Evolutionary conservation across 2,888 invertebrate species (phyloP).

Genomic region (Seira ritae): DNA sequence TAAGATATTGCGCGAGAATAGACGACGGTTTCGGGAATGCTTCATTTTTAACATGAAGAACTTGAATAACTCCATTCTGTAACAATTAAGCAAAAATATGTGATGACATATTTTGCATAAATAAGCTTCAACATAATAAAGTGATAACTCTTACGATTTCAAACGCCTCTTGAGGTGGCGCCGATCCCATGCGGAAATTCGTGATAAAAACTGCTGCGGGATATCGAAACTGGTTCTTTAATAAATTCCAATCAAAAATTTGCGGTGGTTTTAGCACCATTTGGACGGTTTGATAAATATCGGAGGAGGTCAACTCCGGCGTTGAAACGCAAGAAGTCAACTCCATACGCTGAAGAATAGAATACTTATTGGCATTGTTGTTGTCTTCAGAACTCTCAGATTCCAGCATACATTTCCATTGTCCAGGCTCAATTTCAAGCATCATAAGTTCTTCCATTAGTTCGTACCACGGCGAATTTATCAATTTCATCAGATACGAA

Average conservation of each 20-base stretch:
- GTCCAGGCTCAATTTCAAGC: not conserved
- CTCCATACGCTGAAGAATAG: conserved; percentile 9
- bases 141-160: too few relatives aligned
- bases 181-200: too few relatives aligned
- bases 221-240: conserved; percentile 58
- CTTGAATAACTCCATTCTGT: conserved; percentile 88
- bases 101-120: too few relatives aligned
- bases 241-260: conserved; percentile 48
- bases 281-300: not conserved
- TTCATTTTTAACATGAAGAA: conserved; percentile 89
- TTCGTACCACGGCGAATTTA: conserved; percentile 63
- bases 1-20: conserved; percentile 89
- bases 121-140: too few relatives aligned
- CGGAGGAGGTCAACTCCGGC: not conserved
- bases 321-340: not conserved
- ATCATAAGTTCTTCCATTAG: conserved; percentile 37
- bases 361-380: conserved; percentile 15
- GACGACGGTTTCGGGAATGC: conserved; percentile 88
- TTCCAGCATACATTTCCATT: conserved; percentile 37
- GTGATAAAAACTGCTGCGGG: conserved; percentile 55
- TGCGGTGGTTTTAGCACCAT: conserved; percentile 35
- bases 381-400: not conserved
- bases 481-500: conserved; percentile 61
- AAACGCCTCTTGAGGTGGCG: too few relatives aligned
- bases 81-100: conserved; percentile 70